These are phyloP conservation scores for Limulus polyphemus DNA, from an alignment of 2,888 invertebrate species.

Conservation along the genomic window DNA sequence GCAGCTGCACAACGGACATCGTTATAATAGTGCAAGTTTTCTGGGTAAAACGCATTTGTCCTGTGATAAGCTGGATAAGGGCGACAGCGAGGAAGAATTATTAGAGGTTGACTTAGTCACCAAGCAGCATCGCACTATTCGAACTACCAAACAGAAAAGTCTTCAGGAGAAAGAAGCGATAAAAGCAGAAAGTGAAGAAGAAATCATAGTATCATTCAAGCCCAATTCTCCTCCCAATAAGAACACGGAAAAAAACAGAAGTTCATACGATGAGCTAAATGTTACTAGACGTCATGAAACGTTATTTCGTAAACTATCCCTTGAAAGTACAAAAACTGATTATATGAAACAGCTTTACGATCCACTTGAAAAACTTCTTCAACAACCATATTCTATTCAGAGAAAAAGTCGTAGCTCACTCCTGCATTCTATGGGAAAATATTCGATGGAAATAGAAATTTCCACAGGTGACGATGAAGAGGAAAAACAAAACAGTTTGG, in stretches of 20 bases:
- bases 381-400: too few species aligned
- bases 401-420: too few species aligned
- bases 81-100: conserved; percentile 20
- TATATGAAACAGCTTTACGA: too few species aligned
- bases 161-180: neutral
- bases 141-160: conserved; percentile 3
- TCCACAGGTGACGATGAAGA: too few species aligned
- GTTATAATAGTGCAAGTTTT: neutral
- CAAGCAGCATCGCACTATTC: conserved; percentile 16
- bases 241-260: conserved; percentile 6
- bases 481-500: too few species aligned
- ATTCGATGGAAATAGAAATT: too few species aligned
- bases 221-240: conserved; percentile 20
- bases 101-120: conserved; percentile 21
- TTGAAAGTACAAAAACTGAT: too few species aligned
- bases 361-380: too few species aligned
- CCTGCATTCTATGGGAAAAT: too few species aligned
- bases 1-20: conserved; percentile 7
- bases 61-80: conserved; percentile 14
- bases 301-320: too few species aligned
- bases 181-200: conserved; percentile 5
- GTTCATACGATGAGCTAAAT: too few species aligned
- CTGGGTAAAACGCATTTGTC: conserved; percentile 18
- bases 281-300: too few species aligned
- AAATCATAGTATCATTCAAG: conserved; percentile 26